Evolutionary conservation across 2,113 vertebrate genomes (phyloP), one percentile per base, ranked within the genome.

Genomic region (Mugil cephalus): DNA sequence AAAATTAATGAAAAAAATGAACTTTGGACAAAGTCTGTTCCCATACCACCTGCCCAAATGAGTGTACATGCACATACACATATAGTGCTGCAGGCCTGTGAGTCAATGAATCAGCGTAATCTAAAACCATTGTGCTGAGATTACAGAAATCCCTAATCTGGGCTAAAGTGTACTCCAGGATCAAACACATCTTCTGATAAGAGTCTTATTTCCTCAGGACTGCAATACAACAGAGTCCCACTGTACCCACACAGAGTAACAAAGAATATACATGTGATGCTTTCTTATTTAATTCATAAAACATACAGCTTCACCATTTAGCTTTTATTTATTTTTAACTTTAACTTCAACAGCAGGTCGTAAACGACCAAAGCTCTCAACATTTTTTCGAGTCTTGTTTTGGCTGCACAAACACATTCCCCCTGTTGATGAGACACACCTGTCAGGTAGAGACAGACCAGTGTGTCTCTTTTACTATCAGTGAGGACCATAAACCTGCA

Each of bases 91-190:
- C n/a, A 30, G 60, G 58, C 38, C 56, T 42, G 58, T 30, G 66
- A 47, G 53, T 85, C 48, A 89, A 83, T 87, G 64, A 83, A 78
- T 77, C 53, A 6, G 35, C 42, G 65, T 83, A 85, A 91, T 90
- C 82, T 88, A 53, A 88, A 88, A 80, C 77, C 86, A 85, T 78
- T 82, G 84, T 75, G 79, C 69, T 72, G 82, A 89, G 89, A 91
- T 93, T 91, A 89, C 59, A 74, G 66, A 79, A 82, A 90, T 85
- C 79, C 65, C 53, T 87, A 88, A 91, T 89, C 89, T 79, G 77
- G 47, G 40, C 47, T 65, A 43, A 74, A 83, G 65, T 58, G 50
- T 69, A 21, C 60, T 66, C 40, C 79, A 73, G 77, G 71, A 69
- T 88, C 71, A 79, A 75, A 73, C 46, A 39, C 14, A 21, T 79